Percentiles rank a stretch among this genome's conserved stretches.
Evolutionary conservation across 1,140 invertebrate species (phyloP).

Genomic region (Acromyrmex charruanus): DNA sequence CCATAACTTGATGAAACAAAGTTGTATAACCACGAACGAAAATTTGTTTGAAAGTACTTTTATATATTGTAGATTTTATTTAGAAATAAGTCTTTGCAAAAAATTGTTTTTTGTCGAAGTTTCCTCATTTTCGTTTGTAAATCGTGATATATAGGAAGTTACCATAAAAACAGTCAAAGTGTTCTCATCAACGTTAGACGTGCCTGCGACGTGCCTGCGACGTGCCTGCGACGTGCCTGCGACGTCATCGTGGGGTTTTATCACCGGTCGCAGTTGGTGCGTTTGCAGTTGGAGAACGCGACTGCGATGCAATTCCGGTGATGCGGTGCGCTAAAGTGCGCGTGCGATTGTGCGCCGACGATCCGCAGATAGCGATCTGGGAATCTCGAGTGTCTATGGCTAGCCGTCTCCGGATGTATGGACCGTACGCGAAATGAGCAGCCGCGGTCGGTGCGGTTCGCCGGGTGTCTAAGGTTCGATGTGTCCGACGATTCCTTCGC

Average conservation of each 20-base stretch:
- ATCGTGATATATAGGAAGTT: neutral
- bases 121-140: neutral
- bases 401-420: conserved; percentile 68
- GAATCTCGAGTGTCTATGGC: conserved; percentile 79
- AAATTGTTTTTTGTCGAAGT: neutral
- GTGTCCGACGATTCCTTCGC: conserved; percentile 47
- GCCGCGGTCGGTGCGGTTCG: conserved; percentile 69
- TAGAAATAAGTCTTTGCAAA: too few species aligned
- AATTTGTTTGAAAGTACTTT: too few species aligned
- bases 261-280: conserved; percentile 20
- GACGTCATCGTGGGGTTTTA: neutral
- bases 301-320: conserved; percentile 37
- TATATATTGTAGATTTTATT: too few species aligned
- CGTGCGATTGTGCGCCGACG: conserved; percentile 73
- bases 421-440: conserved; percentile 70
- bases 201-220: neutral
- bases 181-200: neutral
- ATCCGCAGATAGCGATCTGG: conserved; percentile 76
- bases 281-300: neutral
- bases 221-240: neutral
- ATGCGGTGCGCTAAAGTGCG: conserved; percentile 41
- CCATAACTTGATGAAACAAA: too few species aligned
- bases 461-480: conserved; percentile 66
- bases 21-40: too few species aligned
- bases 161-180: neutral